Conservation (phyloP, 2,888 invertebrate species). For the Xestia sexstrigata region DNA sequence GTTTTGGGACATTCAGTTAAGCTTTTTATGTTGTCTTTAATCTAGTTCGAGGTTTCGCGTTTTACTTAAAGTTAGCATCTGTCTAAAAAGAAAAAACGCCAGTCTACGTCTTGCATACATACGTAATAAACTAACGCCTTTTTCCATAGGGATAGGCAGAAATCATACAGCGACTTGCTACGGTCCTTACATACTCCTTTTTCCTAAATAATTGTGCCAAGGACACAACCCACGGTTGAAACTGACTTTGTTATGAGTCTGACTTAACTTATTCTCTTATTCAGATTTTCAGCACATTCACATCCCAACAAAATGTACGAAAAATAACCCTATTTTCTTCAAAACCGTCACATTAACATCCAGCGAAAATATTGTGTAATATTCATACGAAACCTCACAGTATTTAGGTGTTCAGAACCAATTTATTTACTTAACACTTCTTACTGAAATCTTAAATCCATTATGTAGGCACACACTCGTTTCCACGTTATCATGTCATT, state of each 20-base stretch:
- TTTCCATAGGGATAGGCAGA: background rate
- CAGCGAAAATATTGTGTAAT: background rate
- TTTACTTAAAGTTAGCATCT: background rate
- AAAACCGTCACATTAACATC: background rate
- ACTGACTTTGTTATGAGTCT: background rate
- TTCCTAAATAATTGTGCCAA: background rate
- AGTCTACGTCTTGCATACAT: too few relatives aligned
- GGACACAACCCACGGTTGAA: background rate
- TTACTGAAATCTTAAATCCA: slow-evolving; percentile 42
- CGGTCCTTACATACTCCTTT: too few relatives aligned
- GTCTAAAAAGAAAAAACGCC: too few relatives aligned
- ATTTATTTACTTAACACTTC: slow-evolving; percentile 34
- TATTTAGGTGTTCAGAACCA: slow-evolving; percentile 20
- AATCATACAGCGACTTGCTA: too few relatives aligned
- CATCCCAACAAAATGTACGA: background rate
- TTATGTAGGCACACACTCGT: slow-evolving; percentile 26
- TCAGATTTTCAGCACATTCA: background rate
- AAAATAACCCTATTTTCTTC: background rate
- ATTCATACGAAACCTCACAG: background rate
- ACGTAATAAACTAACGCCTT: too few relatives aligned
- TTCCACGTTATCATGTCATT: slow-evolving; percentile 36
- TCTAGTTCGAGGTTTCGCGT: background rate
- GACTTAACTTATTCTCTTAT: too few relatives aligned
- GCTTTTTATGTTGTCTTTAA: background rate
- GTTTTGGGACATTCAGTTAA: background rate